Evolutionary conservation across 2,888 invertebrate genomes (phyloP), one percentile per base, ranked within the genome.

Genomic region (Stenotaenia linearis): DNA sequence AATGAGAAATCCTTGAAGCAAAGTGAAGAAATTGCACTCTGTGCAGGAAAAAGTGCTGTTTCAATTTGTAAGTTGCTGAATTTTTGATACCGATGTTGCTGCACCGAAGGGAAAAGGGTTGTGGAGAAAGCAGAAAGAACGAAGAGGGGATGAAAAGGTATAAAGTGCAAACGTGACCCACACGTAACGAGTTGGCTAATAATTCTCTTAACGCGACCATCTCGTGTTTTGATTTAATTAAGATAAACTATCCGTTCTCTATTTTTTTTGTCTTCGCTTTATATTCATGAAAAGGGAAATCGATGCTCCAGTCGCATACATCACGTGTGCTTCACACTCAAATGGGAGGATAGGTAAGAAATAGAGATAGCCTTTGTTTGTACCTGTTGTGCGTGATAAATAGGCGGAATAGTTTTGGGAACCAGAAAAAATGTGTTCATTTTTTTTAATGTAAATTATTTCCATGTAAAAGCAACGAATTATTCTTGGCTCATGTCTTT

Each of bases 151-250:
- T 50, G 50, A 50, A 50, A 50, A 50, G 12, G 28, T 4, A 69
- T 69, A 69, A 69, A 69, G 69, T 69, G 69, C 69, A n/a, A 69
- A 69, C 69, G 69, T 69, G 69, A 69, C 69, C 69, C 69, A 69
- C 25, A 69, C 69, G 69, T 69, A 69, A 69, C 69, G 69, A 69
- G 69, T 69, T 69, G 69, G 69, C 69, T 69, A 69, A 69, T 69
- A 69, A 69, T 69, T 69, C 69, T 69, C 69, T 69, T 69, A 69
- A 69, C 69, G 69, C 69, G 69, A 69, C 69, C 28, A 69, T 69
- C 69, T 69, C 69, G 69, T 69, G 69, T 69, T 69, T 69, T 69
- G 69, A 69, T 69, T 69, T 69, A 69, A 69, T 69, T 69, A 69
- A 69, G 69, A 69, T 69, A 69, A 69, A 69, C 69, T 69, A 69